These are phyloP conservation scores for Agrochola lychnidis DNA, from an alignment of 2,888 invertebrate species.

Conservation along the genomic window DNA sequence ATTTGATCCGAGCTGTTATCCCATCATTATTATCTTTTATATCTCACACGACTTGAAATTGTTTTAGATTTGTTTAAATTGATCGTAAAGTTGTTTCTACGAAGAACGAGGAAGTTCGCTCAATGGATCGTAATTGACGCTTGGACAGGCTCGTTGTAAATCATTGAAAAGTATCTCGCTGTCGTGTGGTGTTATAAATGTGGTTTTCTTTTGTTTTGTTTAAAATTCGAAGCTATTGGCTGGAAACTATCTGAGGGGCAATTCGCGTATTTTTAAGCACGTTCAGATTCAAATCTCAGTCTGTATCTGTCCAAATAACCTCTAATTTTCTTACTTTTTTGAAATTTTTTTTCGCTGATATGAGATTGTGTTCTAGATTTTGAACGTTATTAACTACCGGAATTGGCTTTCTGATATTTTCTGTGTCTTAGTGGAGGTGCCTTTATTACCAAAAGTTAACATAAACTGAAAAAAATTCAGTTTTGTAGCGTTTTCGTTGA, in stretches of 20 bases:
- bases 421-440: no score
- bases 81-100: constrained; percentile 65
- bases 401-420: no score
- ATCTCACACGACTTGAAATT: constrained; percentile 52
- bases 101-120: constrained; percentile 62
- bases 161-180: constrained; percentile 41
- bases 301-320: no score
- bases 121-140: constrained; percentile 65
- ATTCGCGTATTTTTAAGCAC: no score
- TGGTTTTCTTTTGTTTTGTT: constrained; percentile 31
- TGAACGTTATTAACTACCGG: no score
- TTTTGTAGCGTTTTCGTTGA: background rate
- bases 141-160: constrained; percentile 45
- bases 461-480: background rate
- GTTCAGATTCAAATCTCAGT: no score
- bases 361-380: no score
- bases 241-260: background rate
- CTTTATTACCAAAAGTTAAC: no score
- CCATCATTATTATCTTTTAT: constrained; percentile 33
- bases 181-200: constrained; percentile 20
- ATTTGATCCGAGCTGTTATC: constrained; percentile 26
- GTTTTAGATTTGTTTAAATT: constrained; percentile 68
- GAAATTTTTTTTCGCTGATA: no score
- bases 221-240: background rate
- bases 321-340: no score